Percentiles rank a stretch among this genome's conserved stretches.
Evolutionary conservation across 2,888 invertebrate genomes (phyloP).

Genomic region (Ametastegia equiseti): DNA sequence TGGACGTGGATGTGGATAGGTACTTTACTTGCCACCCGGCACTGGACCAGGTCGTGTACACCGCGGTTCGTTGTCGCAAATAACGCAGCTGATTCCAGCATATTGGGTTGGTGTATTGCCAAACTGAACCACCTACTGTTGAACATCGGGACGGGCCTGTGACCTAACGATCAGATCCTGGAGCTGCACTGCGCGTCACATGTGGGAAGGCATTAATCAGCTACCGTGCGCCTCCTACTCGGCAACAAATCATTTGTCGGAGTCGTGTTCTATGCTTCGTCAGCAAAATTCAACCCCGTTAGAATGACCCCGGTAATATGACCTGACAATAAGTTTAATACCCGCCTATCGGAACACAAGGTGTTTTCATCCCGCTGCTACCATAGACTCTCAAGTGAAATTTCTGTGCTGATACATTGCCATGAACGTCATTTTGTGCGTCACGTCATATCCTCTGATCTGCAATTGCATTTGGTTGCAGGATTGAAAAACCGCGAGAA

Average conservation of each 20-base stretch:
- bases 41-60: neutral
- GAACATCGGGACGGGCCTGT: neutral
- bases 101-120: constrained; percentile 54
- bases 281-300: neutral
- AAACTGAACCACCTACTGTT: constrained; percentile 52
- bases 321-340: neutral
- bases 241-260: constrained; percentile 35
- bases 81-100: constrained; percentile 54
- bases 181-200: constrained; percentile 30
- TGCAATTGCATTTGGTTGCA: no score
- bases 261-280: neutral
- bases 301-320: neutral
- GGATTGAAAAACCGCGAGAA: no score
- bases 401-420: no score
- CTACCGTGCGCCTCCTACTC: constrained; percentile 34
- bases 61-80: constrained; percentile 40
- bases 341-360: neutral
- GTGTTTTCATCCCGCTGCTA: neutral
- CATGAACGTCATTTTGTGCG: no score
- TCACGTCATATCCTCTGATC: no score
- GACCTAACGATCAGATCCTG: constrained; percentile 30
- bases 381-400: no score
- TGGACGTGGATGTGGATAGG: neutral
- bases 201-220: constrained; percentile 48
- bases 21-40: constrained; percentile 1